Evolutionary conservation across 2,888 invertebrate genomes (phyloP), one percentile per base, ranked within the genome.

Genomic region (Phalera bucephala): DNA sequence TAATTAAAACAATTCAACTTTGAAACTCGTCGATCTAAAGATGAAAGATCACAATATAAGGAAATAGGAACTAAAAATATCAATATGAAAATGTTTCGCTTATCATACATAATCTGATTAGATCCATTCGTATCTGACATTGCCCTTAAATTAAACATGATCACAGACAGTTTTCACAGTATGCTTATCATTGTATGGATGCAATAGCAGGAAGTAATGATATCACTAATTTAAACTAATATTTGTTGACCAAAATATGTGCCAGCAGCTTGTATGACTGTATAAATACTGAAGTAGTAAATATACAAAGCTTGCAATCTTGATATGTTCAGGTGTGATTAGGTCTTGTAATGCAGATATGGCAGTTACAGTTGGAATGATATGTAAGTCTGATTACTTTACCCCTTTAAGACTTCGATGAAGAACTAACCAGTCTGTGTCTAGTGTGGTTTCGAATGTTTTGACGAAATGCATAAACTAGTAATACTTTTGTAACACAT

Each of bases 81-180:
- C 33, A 32, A 52, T 74, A 63, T 79, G 71, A 72, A 73, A 73
- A 66, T 62, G 44, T 52, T 49, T 48, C 45, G 37, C 51, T 70
- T 75, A 72, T 74, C 63, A 30, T 36, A 15, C 40, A 41, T 72
- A 3, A 73, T 80, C 73, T 64, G 78, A 78, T 78, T 72, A 75
- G 59, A 71, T 65, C 46, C 43, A 64, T 60, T 60, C 60, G 48
- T 85, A 87, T 86, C 87, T 86, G 85, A 63, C 86, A 81, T 80
- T 86, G 85, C 80, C 85, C 86, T 80, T 74, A 69, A 51, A 61
- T 60, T 52, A 45, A 61, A 60, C 55, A 54, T 60, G 56, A 66
- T 65, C 56, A 58, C 45, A 48, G 40, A 49, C 51, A 52, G 50
- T 45, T 59, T 70, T 69, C 63, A 67, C 60, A 66, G 63, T 56